These are phyloP conservation scores for Spisula solida DNA, from an alignment of 2,888 invertebrate genomes.

Conservation along the genomic window DNA sequence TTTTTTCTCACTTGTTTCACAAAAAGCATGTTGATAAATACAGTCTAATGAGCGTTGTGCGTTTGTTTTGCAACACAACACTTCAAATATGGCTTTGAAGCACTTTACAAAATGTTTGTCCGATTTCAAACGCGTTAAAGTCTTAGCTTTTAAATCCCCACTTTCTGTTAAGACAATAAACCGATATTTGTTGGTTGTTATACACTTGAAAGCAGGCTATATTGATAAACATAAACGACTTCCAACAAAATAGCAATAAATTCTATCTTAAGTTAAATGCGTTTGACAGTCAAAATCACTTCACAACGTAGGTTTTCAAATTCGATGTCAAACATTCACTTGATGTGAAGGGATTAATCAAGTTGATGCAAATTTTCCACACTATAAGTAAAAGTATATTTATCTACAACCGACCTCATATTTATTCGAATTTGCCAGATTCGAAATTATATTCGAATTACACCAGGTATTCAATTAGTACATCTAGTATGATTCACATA, in stretches of 20 bases:
- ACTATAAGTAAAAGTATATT: neutral
- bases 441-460: too few species aligned
- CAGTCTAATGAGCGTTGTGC: neutral
- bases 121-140: neutral
- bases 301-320: neutral
- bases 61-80: constrained; percentile 8
- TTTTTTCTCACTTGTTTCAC: neutral
- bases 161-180: constrained; percentile 11
- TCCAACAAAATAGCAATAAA: neutral
- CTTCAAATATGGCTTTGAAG: neutral
- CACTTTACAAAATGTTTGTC: neutral
- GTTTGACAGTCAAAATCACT: constrained; percentile 15
- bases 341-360: constrained; percentile 10
- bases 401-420: too few species aligned
- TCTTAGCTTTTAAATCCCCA: neutral
- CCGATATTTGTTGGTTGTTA: neutral
- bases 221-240: constrained; percentile 6
- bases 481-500: too few species aligned
- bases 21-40: neutral
- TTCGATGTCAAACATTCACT: neutral
- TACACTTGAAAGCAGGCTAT: neutral
- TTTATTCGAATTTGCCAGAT: too few species aligned
- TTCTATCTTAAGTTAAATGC: neutral
- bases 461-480: too few species aligned
- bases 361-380: neutral